Conservation (phyloP, 2,888 invertebrate genomes). For the Troglohyphantes excavatus region DNA sequence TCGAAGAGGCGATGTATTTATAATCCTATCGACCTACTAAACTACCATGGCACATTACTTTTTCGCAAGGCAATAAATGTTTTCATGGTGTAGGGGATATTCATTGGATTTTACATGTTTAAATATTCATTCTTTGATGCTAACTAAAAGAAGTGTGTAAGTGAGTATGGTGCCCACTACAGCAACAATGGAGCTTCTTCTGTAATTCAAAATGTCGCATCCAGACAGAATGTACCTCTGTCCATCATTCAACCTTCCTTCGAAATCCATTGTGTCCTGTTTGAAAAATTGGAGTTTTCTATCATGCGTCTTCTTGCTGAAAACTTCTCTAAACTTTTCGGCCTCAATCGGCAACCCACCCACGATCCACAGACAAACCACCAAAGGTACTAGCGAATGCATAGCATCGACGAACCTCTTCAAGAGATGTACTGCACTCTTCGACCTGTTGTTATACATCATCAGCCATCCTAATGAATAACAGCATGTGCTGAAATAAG, state of each 20-base stretch:
- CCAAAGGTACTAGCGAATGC: background rate
- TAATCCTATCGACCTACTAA: too few relatives aligned
- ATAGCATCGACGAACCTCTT: background rate
- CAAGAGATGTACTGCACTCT: background rate
- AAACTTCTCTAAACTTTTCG: background rate
- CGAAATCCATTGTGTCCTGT: background rate
- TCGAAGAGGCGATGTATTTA: too few relatives aligned
- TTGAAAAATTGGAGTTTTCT: background rate
- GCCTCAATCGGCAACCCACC: background rate
- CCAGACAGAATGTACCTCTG: background rate
- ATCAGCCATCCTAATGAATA: background rate
- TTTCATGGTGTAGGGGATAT: too few relatives aligned
- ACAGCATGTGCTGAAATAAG: background rate
- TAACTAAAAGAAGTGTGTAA: background rate
- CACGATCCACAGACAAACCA: background rate
- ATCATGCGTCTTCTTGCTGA: background rate
- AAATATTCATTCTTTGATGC: too few relatives aligned
- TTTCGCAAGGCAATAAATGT: too few relatives aligned
- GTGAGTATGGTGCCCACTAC: background rate
- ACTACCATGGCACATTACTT: too few relatives aligned
- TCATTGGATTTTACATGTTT: too few relatives aligned
- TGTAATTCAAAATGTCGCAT: background rate
- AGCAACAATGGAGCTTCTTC: background rate
- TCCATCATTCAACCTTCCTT: background rate
- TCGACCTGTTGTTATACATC: background rate